Evolutionary conservation across 2,888 invertebrate species (phyloP).

Genomic region (Hyppa rectilinea): DNA sequence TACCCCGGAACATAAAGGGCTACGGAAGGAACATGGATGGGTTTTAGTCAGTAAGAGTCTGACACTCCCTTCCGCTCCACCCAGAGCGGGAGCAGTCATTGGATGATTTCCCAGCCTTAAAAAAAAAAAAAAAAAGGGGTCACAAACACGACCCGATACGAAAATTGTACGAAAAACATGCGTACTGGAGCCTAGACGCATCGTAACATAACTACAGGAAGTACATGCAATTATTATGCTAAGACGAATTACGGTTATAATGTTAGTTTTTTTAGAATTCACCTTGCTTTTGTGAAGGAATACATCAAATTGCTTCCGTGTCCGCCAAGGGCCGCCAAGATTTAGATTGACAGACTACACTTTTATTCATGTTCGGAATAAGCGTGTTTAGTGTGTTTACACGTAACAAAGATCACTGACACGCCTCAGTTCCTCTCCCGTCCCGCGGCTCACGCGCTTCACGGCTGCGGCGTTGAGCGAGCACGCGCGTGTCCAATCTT

Average conservation of each 20-base stretch:
- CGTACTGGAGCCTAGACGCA: neutral
- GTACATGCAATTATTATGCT: conserved; percentile 26
- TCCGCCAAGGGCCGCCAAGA: conserved; percentile 62
- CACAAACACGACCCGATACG: conserved; percentile 34
- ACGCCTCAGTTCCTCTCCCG: conserved; percentile 7
- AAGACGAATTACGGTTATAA: conserved; percentile 39
- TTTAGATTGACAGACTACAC: conserved; percentile 55
- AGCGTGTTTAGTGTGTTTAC: conserved; percentile 6
- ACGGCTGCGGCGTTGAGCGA: neutral
- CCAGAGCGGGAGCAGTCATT: too few relatives aligned
- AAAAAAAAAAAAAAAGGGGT: too few relatives aligned
- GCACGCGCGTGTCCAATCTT: neutral
- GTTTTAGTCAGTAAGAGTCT: too few relatives aligned
- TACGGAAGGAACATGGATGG: too few relatives aligned
- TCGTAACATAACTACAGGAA: conserved; percentile 13
- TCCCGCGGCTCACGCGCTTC: neutral
- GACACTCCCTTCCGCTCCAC: too few relatives aligned
- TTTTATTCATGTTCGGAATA: conserved; percentile 22
- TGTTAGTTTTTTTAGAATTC: conserved; percentile 56
- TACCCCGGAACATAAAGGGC: too few relatives aligned
- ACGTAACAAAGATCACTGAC: conserved; percentile 9
- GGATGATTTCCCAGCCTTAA: too few relatives aligned
- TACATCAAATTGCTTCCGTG: conserved; percentile 65
- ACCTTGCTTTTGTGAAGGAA: conserved; percentile 59
- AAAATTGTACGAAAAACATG: conserved; percentile 5